A percentile compares a stretch with the other conserved stretches of the same genome.
These are phyloP conservation scores for Nomada lathburiana DNA, from an alignment of 2,888 invertebrate species.

Conservation along the genomic window DNA sequence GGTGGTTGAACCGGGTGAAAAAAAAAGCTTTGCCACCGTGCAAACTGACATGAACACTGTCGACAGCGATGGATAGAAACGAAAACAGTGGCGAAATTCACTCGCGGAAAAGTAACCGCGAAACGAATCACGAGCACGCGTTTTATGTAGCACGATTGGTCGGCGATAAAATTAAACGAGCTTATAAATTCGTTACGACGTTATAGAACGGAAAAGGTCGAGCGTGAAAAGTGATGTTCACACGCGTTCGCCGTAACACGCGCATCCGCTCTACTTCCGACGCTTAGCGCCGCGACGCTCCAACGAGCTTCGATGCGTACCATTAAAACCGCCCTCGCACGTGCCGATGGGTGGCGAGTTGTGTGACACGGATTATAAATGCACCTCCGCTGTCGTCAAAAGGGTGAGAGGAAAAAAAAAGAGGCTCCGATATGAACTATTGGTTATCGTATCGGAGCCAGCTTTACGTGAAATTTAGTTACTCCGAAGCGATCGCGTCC, in stretches of 20 bases:
- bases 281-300: conserved; percentile 83
- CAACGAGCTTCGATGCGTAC: conserved; percentile 73
- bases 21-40: background rate
- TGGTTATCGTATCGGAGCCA: conserved; percentile 17
- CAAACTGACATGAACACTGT: background rate
- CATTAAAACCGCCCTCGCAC: conserved; percentile 76
- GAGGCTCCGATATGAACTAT: conserved; percentile 57
- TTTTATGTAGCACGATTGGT: conserved; percentile 8
- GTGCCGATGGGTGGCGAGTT: conserved; percentile 58
- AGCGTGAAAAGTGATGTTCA: conserved; percentile 60
- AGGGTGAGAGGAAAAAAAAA: conserved; percentile 52
- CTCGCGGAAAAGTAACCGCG: background rate
- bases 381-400: conserved; percentile 55
- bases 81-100: background rate
- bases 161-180: conserved; percentile 50
- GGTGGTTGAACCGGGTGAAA: background rate
- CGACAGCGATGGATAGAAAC: background rate
- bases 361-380: conserved; percentile 68
- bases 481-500: background rate
- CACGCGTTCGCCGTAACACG: conserved; percentile 61
- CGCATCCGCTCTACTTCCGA: conserved; percentile 83
- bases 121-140: background rate
- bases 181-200: conserved; percentile 48
- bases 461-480: conserved; percentile 13
- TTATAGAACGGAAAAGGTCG: conserved; percentile 65